Evolutionary conservation across 2,113 vertebrate species (phyloP).

Genomic region (Cinclus mexicanus): DNA sequence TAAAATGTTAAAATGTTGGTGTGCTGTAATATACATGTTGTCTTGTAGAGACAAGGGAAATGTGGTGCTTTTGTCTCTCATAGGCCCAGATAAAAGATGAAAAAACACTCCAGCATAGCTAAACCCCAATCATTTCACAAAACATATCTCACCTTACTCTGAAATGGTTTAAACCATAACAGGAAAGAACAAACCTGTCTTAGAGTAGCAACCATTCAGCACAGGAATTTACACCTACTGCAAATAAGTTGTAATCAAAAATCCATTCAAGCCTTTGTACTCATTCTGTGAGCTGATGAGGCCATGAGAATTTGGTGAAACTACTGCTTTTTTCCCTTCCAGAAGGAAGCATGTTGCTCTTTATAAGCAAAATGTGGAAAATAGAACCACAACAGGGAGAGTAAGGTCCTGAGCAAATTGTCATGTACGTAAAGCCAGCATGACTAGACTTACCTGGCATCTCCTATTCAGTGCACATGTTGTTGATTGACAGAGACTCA

Average conservation of each 20-base stretch:
- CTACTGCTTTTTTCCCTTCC: neutral
- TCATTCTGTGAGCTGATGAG: neutral
- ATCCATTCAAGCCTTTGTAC: neutral
- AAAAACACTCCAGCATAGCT: neutral
- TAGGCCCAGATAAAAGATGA: neutral
- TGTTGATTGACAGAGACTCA: constrained; percentile 40
- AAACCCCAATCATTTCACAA: neutral
- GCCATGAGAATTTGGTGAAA: neutral
- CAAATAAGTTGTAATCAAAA: neutral
- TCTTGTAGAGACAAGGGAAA: neutral
- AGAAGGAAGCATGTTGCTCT: neutral
- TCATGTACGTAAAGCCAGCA: neutral
- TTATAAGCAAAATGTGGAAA: neutral
- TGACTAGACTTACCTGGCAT: neutral
- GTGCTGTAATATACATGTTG: neutral
- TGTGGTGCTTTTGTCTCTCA: neutral
- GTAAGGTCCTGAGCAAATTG: neutral
- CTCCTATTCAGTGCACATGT: constrained; percentile 40
- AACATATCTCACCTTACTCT: neutral
- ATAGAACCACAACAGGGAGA: neutral
- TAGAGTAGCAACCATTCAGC: neutral
- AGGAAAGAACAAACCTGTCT: neutral
- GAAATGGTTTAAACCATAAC: neutral
- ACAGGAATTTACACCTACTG: neutral
- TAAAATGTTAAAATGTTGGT: neutral